These are phyloP conservation scores for Branchipolynoe longqiensis DNA, from an alignment of 2,888 invertebrate genomes.

Conservation along the genomic window DNA sequence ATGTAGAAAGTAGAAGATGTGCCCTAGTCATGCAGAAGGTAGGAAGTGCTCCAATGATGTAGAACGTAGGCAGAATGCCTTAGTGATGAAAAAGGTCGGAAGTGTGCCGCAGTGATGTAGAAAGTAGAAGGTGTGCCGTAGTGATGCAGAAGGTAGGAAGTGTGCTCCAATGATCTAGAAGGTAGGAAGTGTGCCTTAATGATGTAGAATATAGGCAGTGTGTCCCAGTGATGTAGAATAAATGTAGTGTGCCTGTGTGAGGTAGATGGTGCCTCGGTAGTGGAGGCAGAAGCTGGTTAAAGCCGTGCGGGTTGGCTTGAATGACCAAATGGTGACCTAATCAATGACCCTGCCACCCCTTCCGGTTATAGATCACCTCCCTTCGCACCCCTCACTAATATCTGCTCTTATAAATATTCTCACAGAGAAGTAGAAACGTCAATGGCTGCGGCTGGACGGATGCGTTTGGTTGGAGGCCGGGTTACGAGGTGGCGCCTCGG, in stretches of 20 bases:
- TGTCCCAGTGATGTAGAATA: too few species aligned
- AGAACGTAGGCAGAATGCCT: too few species aligned
- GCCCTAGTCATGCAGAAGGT: too few species aligned
- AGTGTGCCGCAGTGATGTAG: too few species aligned
- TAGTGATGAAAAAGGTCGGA: too few species aligned
- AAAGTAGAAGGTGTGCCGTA: too few species aligned
- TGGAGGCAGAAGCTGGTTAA: background rate
- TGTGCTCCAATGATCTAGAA: too few species aligned
- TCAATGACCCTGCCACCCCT: conserved; percentile 15
- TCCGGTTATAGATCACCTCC: conserved; percentile 39
- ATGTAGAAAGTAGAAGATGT: too few species aligned
- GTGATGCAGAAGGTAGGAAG: too few species aligned
- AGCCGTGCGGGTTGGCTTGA: background rate
- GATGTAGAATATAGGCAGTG: too few species aligned
- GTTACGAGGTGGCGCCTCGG: background rate
- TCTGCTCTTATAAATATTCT: conserved; percentile 52
- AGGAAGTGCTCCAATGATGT: too few species aligned
- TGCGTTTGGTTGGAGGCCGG: background rate
- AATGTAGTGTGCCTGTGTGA: conserved; percentile 2
- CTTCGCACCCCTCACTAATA: conserved; percentile 3
- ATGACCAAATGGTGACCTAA: conserved; percentile 30
- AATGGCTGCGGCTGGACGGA: background rate
- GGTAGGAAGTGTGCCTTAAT: too few species aligned
- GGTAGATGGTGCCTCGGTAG: background rate
- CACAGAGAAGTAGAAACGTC: conserved; percentile 41